Evolutionary conservation across 2,797 vertebrate species (phyloP), one percentile per base, ranked within the genome.

Genomic region (Pteropus rufus): DNA sequence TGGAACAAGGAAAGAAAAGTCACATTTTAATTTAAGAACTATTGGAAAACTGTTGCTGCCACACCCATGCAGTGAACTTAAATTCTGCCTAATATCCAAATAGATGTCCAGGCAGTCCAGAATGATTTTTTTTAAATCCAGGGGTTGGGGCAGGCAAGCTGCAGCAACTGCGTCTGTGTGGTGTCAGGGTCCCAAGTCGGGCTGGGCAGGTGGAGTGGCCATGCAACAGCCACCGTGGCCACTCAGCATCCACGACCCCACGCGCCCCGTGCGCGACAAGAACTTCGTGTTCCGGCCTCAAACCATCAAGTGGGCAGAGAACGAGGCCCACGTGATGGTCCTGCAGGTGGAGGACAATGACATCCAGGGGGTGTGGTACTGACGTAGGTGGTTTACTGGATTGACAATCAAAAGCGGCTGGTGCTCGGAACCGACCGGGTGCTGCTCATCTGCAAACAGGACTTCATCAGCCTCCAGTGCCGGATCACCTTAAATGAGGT

Each of bases 251-350:
- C 99, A 99, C 60, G 99, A 99, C 97, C 99, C 99, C 79, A 99
- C 99, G 1, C 99, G 99, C 95, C 99, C 99, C 84, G 99, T 99
- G 3, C 99, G 99, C 94, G 99, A 99, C n/a, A 99, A 99, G 97
- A 99, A 99, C 96, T 99, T 99, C 98, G 99, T 99, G 85, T 99
- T 99, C 97, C 99, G 99, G 99, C 99, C 99, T 97, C 99, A 99
- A 94, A 99, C 99, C 95, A 99, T 99, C 26, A 99, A 99, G 98
- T 99, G 99, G 98, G 99, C 99, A 0, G 99, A 99, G 95, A 99
- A 98, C 93, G 99, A 99, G 98, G 99, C 99, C 96, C 98, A 99
- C 65, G 99, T 98, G 0, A 99, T 99, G 82, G 99, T 99, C 9
- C 98, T 99, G 95, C 99, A 99, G 8, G 98, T 98, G 7, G 99